Evolutionary conservation across 2,797 vertebrate species (phyloP).

Genomic region (Bovichtus variegatus): DNA sequence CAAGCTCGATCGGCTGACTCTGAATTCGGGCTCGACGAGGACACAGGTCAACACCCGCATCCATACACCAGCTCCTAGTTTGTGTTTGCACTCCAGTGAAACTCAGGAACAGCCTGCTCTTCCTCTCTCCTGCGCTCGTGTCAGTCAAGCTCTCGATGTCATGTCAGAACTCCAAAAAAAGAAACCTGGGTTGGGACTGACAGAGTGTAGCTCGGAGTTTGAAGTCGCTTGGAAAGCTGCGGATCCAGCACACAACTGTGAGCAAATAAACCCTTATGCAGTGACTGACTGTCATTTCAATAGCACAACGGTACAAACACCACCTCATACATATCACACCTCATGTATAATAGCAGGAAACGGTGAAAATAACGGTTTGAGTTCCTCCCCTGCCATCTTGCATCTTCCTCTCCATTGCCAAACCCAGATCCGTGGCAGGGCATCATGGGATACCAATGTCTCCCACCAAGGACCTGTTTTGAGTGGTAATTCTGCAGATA

Average conservation of each 20-base stretch:
- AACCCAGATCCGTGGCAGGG: slow-evolving; percentile 75
- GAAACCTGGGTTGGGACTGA: slow-evolving; percentile 71
- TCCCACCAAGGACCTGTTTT: slow-evolving; percentile 55
- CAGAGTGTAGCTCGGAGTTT: slow-evolving; percentile 81
- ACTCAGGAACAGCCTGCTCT: slow-evolving; percentile 83
- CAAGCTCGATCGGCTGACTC: slow-evolving; percentile 61
- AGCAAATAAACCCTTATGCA: slow-evolving; percentile 74
- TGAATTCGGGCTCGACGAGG: slow-evolving; percentile 60
- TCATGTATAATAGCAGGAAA: slow-evolving; percentile 65
- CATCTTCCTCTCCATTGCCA: slow-evolving; percentile 84
- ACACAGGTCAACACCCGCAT: slow-evolving; percentile 64
- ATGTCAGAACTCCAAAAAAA: slow-evolving; percentile 75
- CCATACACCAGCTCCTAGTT: slow-evolving; percentile 77
- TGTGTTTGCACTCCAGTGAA: slow-evolving; percentile 76
- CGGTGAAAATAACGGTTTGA: slow-evolving; percentile 58
- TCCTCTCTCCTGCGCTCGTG: slow-evolving; percentile 79
- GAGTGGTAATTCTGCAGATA: slow-evolving; percentile 42
- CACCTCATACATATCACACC: slow-evolving; percentile 74
- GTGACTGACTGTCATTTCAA: slow-evolving; percentile 59
- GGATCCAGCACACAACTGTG: slow-evolving; percentile 63
- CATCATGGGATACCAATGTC: slow-evolving; percentile 69
- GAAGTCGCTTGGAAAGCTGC: slow-evolving; percentile 82
- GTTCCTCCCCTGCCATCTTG: slow-evolving; percentile 81
- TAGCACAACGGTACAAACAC: slow-evolving; percentile 53
- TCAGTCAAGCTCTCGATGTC: slow-evolving; percentile 78